Evolutionary conservation across 2,888 invertebrate genomes (phyloP).

Genomic region (Trissolcus brochymenae): DNA sequence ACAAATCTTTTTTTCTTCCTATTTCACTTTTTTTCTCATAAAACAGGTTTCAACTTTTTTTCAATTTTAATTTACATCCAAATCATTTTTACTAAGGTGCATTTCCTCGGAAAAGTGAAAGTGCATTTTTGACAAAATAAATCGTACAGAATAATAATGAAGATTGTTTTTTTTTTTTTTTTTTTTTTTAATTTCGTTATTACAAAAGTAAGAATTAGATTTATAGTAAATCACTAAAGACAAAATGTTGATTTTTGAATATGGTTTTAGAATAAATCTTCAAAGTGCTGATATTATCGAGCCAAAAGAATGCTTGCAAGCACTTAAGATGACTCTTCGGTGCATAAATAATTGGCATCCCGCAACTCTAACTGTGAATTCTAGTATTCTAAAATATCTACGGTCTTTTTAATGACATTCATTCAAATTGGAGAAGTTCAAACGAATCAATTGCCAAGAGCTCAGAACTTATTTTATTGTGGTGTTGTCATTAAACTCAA

Average conservation of each 20-base stretch:
- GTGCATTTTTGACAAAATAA: too few relatives aligned
- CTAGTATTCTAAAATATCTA: background rate
- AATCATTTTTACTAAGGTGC: too few relatives aligned
- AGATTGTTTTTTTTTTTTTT: background rate
- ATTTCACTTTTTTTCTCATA: constrained; percentile 16
- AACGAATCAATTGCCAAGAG: too few relatives aligned
- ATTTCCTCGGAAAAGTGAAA: too few relatives aligned
- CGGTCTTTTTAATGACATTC: background rate
- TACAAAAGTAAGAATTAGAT: too few relatives aligned
- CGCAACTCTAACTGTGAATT: constrained; percentile 22
- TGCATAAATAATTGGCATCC: constrained; percentile 40
- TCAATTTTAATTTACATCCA: background rate
- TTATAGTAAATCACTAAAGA: too few relatives aligned
- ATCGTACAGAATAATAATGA: background rate
- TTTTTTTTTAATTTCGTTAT: too few relatives aligned
- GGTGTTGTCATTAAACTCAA: background rate
- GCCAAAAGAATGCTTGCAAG: constrained; percentile 24
- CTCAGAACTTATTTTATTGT: too few relatives aligned
- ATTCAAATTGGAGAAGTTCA: too few relatives aligned
- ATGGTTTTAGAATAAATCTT: constrained; percentile 28
- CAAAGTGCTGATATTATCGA: constrained; percentile 33
- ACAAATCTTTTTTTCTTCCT: constrained; percentile 21
- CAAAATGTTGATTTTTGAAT: too few relatives aligned
- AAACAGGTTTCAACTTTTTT: constrained; percentile 7
- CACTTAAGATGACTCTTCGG: constrained; percentile 22